These are phyloP conservation scores for Hypocryptadius cinnamomeus DNA, from an alignment of 2,113 vertebrate genomes.

Conservation along the genomic window DNA sequence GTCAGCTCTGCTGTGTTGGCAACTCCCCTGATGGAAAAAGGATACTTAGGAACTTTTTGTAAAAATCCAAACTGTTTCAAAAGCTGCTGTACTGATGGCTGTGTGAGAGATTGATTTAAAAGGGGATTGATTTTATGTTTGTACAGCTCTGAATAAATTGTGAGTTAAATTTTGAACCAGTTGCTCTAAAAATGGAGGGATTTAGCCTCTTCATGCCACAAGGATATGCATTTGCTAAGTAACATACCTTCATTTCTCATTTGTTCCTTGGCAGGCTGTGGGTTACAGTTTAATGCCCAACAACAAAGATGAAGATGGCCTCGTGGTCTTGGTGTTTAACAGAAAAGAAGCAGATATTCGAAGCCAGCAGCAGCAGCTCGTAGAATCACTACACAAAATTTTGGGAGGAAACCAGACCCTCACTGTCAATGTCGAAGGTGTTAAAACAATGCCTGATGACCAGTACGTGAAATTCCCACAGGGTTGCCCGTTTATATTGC, in stretches of 20 bases:
- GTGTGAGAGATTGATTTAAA: background rate
- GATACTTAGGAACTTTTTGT: background rate
- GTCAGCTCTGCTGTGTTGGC: background rate
- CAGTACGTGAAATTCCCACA: conserved; percentile 75
- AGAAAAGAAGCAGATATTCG: conserved; percentile 90
- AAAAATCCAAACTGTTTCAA: background rate
- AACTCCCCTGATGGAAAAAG: background rate
- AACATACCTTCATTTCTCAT: background rate
- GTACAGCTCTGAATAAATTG: background rate
- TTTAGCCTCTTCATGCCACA: background rate
- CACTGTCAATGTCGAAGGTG: conserved; percentile 89
- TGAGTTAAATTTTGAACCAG: background rate
- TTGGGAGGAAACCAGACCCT: conserved; percentile 88
- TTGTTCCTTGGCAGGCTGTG: conserved; percentile 77
- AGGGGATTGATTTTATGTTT: background rate
- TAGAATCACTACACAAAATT: conserved; percentile 93
- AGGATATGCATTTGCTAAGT: background rate
- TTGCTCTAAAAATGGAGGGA: background rate
- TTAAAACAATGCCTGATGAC: conserved; percentile 88
- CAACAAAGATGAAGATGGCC: conserved; percentile 93
- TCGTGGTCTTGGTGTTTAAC: conserved; percentile 86
- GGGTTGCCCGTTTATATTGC: background rate
- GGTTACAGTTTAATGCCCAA: conserved; percentile 90
- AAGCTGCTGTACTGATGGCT: background rate
- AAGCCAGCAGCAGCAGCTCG: conserved; percentile 89